These are phyloP conservation scores for Aphyosemion australe DNA, from an alignment of 2,113 vertebrate species.

Conservation along the genomic window DNA sequence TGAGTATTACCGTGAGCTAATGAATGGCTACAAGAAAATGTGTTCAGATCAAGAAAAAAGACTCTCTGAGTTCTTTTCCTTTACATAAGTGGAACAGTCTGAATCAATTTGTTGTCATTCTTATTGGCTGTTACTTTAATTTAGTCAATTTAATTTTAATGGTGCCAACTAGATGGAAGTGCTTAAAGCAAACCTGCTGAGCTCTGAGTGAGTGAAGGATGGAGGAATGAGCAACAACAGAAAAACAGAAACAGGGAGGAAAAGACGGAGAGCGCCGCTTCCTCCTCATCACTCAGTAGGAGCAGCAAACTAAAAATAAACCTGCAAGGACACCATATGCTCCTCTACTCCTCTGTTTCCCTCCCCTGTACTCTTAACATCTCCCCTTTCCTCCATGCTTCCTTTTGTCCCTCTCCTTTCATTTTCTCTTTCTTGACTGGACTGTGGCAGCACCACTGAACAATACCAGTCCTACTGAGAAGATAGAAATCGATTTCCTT, in stretches of 20 bases:
- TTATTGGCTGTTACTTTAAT: neutral
- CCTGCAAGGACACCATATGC: conserved; percentile 69
- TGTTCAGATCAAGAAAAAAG: conserved; percentile 17
- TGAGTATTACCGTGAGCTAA: neutral
- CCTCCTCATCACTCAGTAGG: conserved; percentile 59
- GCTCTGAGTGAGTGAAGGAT: conserved; percentile 13
- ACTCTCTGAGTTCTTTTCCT: neutral
- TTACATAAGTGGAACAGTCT: neutral
- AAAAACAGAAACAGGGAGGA: conserved; percentile 30
- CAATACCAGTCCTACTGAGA: conserved; percentile 7
- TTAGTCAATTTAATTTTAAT: neutral
- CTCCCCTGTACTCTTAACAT: conserved; percentile 15
- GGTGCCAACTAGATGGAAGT: too few species aligned
- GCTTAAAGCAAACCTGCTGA: conserved; percentile 24
- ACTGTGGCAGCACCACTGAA: conserved; percentile 7
- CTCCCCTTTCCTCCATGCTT: neutral
- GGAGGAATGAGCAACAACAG: conserved; percentile 16
- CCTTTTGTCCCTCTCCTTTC: conserved; percentile 1
- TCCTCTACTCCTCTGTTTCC: conserved; percentile 29
- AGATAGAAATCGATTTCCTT: conserved; percentile 19
- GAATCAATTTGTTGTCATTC: neutral
- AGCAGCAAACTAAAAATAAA: conserved; percentile 69
- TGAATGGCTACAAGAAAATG: neutral
- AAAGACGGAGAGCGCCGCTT: conserved; percentile 33
- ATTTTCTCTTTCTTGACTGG: neutral